These are phyloP conservation scores for Myotis daubentonii DNA, from an alignment of 2,797 vertebrate species.

Conservation along the genomic window DNA sequence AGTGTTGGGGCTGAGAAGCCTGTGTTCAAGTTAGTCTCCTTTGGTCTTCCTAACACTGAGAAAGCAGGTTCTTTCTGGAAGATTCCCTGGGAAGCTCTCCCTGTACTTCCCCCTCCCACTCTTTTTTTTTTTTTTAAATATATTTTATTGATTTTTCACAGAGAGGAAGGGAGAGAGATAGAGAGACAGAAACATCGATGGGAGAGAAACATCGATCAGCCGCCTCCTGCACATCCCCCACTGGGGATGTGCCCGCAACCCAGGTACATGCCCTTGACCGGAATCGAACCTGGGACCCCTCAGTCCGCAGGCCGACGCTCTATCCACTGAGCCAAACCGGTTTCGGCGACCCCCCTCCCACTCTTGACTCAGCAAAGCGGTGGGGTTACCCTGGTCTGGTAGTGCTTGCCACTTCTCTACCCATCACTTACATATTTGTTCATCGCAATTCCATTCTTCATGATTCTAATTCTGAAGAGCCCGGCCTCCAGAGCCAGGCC, in stretches of 20 bases:
- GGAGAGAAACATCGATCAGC: too few species aligned
- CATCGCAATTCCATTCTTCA: neutral
- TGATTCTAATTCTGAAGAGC: neutral
- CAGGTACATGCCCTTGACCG: too few species aligned
- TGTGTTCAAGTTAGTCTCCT: neutral
- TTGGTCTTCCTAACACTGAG: neutral
- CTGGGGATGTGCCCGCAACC: too few species aligned
- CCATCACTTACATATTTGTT: neutral
- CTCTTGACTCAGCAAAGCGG: neutral
- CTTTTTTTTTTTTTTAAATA: too few species aligned
- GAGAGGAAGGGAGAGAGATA: too few species aligned
- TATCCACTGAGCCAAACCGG: too few species aligned
- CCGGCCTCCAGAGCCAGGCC: neutral
- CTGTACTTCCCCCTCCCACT: neutral
- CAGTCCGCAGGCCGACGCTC: too few species aligned
- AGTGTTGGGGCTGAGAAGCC: neutral
- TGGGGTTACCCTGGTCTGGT: neutral
- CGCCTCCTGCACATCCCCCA: too few species aligned
- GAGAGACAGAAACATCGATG: too few species aligned
- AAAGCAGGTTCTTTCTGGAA: conserved; percentile 19
- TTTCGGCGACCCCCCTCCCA: neutral
- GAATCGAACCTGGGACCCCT: too few species aligned
- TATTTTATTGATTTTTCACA: too few species aligned
- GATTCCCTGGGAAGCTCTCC: neutral
- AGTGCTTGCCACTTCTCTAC: neutral